These are phyloP conservation scores for Rhamnusium bicolor DNA, from an alignment of 2,888 invertebrate species.

Conservation along the genomic window DNA sequence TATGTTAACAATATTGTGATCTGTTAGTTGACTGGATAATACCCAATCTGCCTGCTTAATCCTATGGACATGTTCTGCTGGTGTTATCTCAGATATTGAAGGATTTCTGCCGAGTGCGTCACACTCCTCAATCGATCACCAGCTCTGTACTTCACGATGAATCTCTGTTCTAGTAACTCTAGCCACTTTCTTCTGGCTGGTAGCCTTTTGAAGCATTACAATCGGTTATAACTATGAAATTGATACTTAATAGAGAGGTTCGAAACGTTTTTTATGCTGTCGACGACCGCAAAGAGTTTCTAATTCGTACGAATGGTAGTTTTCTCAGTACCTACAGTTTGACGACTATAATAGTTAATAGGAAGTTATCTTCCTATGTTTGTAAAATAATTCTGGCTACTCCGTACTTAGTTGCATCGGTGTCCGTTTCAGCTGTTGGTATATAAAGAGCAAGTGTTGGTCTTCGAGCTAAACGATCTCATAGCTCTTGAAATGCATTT, in stretches of 20 bases:
- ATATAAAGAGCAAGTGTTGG: constrained; percentile 49
- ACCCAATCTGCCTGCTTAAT: constrained; percentile 44
- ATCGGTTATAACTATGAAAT: too few species aligned
- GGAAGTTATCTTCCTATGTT: constrained; percentile 48
- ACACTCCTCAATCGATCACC: constrained; percentile 41
- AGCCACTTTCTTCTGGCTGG: too few species aligned
- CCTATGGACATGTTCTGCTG: background rate
- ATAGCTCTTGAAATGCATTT: constrained; percentile 38
- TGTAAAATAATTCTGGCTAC: constrained; percentile 59
- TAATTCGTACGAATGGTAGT: constrained; percentile 63
- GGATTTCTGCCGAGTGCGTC: constrained; percentile 48
- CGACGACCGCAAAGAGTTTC: constrained; percentile 64
- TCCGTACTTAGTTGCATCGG: constrained; percentile 56
- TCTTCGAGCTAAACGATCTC: constrained; percentile 22
- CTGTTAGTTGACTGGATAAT: constrained; percentile 43
- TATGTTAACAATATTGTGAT: constrained; percentile 39
- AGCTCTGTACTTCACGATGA: constrained; percentile 43
- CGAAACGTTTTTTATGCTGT: constrained; percentile 36
- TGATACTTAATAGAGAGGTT: too few species aligned
- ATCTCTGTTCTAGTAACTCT: too few species aligned
- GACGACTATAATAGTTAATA: constrained; percentile 61
- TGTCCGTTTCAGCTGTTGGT: constrained; percentile 52
- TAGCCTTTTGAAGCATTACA: too few species aligned
- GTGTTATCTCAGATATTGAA: constrained; percentile 3
- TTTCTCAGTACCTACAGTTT: constrained; percentile 59